phyloP scores from a whole-genome alignment of 2,888 invertebrate genomes.

The Mantis religiosa region DNA sequence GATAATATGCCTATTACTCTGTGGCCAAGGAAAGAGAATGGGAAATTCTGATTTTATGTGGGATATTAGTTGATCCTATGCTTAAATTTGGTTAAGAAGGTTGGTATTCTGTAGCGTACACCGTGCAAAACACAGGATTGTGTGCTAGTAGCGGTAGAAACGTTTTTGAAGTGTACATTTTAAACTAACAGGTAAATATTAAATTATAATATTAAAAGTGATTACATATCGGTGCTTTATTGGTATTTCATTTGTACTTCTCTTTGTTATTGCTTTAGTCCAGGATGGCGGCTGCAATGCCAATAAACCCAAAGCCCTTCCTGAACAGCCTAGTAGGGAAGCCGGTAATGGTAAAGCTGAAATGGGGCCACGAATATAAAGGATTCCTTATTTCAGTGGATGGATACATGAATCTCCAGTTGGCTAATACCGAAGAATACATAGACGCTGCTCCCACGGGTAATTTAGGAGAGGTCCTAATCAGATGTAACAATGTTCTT shows the following conservation, averaged over 20 bases:
- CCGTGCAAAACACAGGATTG: no score
- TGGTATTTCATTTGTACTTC: not conserved
- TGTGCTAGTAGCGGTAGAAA: no score
- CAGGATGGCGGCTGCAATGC: slow-evolving; percentile 79
- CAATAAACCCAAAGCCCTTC: slow-evolving; percentile 98
- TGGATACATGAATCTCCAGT: slow-evolving; percentile 97
- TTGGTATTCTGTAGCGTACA: no score
- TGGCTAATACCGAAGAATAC: slow-evolving; percentile 96
- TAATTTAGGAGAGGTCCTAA: slow-evolving; percentile 92
- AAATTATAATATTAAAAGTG: not conserved
- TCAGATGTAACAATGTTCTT: slow-evolving; percentile 94
- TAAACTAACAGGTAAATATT: not conserved
- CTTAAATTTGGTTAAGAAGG: no score
- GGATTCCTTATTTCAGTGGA: slow-evolving; percentile 97
- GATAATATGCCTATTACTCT: no score
- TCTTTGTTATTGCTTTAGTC: not conserved
- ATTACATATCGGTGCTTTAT: not conserved
- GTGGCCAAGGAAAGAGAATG: no score
- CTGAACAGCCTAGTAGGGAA: slow-evolving; percentile 97
- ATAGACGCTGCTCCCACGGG: slow-evolving; percentile 90
- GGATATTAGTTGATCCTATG: no score
- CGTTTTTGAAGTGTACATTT: no score
- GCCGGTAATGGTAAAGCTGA: slow-evolving; percentile 93
- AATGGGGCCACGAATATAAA: slow-evolving; percentile 99
- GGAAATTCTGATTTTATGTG: no score